These are phyloP conservation scores for Caradrina clavipalpis DNA, from an alignment of 2,888 invertebrate genomes.

Conservation along the genomic window DNA sequence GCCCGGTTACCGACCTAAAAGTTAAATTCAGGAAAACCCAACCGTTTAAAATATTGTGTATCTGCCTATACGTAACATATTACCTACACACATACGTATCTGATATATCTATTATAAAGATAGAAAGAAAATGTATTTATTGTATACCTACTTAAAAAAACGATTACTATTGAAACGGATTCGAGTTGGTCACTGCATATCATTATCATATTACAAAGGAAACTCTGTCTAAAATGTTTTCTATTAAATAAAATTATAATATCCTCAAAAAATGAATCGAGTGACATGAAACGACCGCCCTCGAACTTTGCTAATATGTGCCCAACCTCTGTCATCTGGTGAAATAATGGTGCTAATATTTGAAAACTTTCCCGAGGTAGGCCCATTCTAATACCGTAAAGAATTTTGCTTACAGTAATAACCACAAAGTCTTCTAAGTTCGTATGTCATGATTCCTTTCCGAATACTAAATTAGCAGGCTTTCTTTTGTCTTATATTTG, in stretches of 20 bases:
- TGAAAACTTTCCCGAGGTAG: slow-evolving; percentile 87
- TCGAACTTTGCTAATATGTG: slow-evolving; percentile 90
- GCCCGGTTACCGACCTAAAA: background rate
- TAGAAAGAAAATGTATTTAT: too few species aligned
- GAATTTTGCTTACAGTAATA: slow-evolving; percentile 85
- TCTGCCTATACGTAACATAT: background rate
- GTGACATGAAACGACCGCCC: slow-evolving; percentile 80
- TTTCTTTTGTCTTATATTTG: slow-evolving; percentile 42
- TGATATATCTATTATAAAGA: too few species aligned
- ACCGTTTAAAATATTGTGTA: background rate
- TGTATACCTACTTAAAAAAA: too few species aligned
- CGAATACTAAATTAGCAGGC: slow-evolving; percentile 60
- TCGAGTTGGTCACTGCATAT: background rate
- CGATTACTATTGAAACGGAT: background rate
- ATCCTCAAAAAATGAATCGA: slow-evolving; percentile 81
- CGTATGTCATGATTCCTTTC: slow-evolving; percentile 73
- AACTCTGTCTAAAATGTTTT: slow-evolving; percentile 29
- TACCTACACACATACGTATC: too few species aligned
- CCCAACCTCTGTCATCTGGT: slow-evolving; percentile 89
- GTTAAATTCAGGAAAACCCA: background rate
- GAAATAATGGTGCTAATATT: slow-evolving; percentile 91
- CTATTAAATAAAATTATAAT: slow-evolving; percentile 61
- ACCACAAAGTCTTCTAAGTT: slow-evolving; percentile 77
- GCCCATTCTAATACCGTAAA: slow-evolving; percentile 84
- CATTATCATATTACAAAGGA: background rate